Evolutionary conservation across 2,888 invertebrate genomes (phyloP).

Genomic region (Oscheius sp.): DNA sequence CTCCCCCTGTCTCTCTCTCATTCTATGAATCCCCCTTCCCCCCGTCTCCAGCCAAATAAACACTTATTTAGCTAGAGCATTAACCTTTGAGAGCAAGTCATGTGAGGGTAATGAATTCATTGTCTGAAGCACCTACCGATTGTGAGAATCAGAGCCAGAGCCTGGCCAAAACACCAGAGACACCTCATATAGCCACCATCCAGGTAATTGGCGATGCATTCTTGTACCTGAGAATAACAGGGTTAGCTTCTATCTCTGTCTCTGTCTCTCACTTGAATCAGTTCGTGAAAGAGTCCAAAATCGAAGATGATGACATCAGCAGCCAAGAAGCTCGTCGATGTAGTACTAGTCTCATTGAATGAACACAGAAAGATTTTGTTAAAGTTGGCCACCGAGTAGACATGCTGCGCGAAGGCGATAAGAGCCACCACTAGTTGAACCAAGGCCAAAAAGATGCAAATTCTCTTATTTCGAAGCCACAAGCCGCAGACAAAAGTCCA

Average conservation of each 20-base stretch:
- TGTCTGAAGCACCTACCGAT: slow-evolving; percentile 40
- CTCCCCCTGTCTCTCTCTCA: too few relatives aligned
- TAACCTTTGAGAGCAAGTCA: not conserved
- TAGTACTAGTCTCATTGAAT: slow-evolving; percentile 59
- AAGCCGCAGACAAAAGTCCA: slow-evolving; percentile 55
- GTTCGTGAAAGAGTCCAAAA: slow-evolving; percentile 65
- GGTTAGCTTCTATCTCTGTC: not conserved
- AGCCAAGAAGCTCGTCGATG: slow-evolving; percentile 56
- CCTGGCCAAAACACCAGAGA: slow-evolving; percentile 66
- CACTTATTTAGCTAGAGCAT: too few relatives aligned
- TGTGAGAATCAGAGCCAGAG: slow-evolving; percentile 48
- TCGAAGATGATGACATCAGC: slow-evolving; percentile 68
- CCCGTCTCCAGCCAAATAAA: too few relatives aligned
- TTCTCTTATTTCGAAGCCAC: slow-evolving; percentile 51
- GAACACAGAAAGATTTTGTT: slow-evolving; percentile 62
- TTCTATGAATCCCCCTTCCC: too few relatives aligned
- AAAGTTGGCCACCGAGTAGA: slow-evolving; percentile 58
- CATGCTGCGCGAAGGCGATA: slow-evolving; percentile 64
- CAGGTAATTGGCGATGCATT: slow-evolving; percentile 69
- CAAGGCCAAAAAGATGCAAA: slow-evolving; percentile 55
- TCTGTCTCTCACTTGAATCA: slow-evolving; percentile 52
- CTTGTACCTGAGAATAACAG: slow-evolving; percentile 53
- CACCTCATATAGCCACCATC: slow-evolving; percentile 69
- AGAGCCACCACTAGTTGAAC: slow-evolving; percentile 60
- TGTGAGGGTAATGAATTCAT: not conserved